phyloP scores from a whole-genome alignment of 2,888 invertebrate genomes.

The Temnothorax rugatulus region DNA sequence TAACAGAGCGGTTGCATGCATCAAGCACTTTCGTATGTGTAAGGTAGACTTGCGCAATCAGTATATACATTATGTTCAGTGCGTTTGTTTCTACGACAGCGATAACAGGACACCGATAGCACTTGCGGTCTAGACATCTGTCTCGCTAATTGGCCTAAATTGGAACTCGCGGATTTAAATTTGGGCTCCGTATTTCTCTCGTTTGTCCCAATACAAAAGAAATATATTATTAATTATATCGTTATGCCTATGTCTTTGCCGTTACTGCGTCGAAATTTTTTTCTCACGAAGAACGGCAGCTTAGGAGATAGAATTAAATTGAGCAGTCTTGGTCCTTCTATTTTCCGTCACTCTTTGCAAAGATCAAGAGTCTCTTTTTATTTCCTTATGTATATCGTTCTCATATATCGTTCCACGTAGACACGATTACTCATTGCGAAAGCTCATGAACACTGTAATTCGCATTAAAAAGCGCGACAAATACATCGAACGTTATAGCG shows the following conservation, averaged over 20 bases:
- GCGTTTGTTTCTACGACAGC: slow-evolving; percentile 21
- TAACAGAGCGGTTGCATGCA: slow-evolving; percentile 65
- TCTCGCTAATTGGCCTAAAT: background rate
- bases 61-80: slow-evolving; percentile 60
- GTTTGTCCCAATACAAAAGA: background rate
- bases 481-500: slow-evolving; percentile 12
- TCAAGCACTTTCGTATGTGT: slow-evolving; percentile 43
- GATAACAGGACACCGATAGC: slow-evolving; percentile 36
- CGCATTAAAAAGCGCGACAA: slow-evolving; percentile 14
- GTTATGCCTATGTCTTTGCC: background rate
- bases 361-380: background rate
- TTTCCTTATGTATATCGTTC: background rate
- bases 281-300: slow-evolving; percentile 9
- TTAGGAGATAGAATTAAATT: slow-evolving; percentile 31
- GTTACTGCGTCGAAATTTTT: background rate
- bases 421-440: slow-evolving; percentile 8
- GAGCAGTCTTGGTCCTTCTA: slow-evolving; percentile 53
- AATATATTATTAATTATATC: slow-evolving; percentile 1
- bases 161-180: background rate
- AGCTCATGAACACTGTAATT: background rate
- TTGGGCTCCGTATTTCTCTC: background rate
- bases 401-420: background rate
- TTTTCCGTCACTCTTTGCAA: slow-evolving; percentile 28
- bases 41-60: slow-evolving; percentile 27
- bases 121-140: slow-evolving; percentile 4